Conservation (phyloP, 2,888 invertebrate species). For the Smittia sp. region DNA sequence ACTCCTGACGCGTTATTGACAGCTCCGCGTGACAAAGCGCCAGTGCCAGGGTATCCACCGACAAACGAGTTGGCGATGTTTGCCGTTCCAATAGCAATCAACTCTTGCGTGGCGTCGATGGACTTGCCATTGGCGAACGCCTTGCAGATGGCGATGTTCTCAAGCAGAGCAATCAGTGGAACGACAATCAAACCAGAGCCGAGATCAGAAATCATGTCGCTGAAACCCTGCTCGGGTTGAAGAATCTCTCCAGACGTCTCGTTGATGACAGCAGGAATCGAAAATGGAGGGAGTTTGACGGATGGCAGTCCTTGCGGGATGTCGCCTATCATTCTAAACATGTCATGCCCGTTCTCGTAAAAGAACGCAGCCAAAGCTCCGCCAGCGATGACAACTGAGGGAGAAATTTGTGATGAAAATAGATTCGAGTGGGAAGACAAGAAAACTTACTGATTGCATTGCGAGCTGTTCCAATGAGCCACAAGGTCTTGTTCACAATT, state of each 20-base stretch:
- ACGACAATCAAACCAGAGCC: constrained; percentile 83
- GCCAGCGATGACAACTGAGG: constrained; percentile 66
- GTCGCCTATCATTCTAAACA: constrained; percentile 67
- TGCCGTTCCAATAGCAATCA: constrained; percentile 78
- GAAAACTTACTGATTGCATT: constrained; percentile 68
- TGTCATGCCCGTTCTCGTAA: constrained; percentile 55
- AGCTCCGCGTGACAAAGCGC: constrained; percentile 79
- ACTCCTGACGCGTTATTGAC: constrained; percentile 89
- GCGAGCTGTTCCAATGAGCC: constrained; percentile 76
- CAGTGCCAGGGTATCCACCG: constrained; percentile 77
- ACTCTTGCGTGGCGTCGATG: constrained; percentile 88
- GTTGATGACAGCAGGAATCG: constrained; percentile 59
- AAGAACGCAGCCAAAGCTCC: constrained; percentile 66
- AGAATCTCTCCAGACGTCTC: constrained; percentile 54
- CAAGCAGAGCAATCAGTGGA: constrained; percentile 81
- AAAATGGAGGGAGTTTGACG: constrained; percentile 66
- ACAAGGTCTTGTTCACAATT: constrained; percentile 64
- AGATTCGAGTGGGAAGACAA: too few relatives aligned
- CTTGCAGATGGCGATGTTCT: constrained; percentile 89
- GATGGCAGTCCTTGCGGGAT: constrained; percentile 73
- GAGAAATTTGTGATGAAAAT: too few relatives aligned
- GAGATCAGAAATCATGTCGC: constrained; percentile 74
- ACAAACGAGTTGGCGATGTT: constrained; percentile 85
- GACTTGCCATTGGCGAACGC: constrained; percentile 78
- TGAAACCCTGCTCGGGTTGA: constrained; percentile 53